Evolutionary conservation across 2,113 vertebrate genomes (phyloP).

Genomic region (Macquaria australasica): DNA sequence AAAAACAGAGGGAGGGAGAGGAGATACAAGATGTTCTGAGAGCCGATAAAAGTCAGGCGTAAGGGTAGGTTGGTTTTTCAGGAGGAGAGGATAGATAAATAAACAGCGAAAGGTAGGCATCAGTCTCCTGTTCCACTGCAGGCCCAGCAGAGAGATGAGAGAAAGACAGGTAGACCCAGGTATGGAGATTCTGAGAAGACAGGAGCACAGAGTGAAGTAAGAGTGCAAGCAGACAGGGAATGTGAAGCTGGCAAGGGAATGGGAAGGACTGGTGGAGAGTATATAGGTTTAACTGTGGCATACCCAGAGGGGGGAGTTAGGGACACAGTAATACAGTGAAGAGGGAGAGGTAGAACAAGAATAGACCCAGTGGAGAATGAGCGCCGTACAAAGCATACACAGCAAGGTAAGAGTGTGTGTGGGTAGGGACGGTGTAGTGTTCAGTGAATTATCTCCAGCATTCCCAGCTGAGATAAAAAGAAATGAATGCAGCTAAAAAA

Average conservation of each 20-base stretch:
- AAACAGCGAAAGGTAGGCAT: neutral
- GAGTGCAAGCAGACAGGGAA: constrained; percentile 35
- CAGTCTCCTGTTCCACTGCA: constrained; percentile 27
- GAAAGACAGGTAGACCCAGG: neutral
- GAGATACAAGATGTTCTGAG: constrained; percentile 6
- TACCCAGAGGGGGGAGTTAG: constrained; percentile 27
- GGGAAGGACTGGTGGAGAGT: neutral
- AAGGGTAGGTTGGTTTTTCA: neutral
- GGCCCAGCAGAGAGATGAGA: constrained; percentile 3
- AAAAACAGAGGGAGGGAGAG: constrained; percentile 6
- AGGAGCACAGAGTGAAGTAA: constrained; percentile 10
- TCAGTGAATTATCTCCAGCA: constrained; percentile 33
- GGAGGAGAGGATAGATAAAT: neutral
- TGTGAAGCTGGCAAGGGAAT: constrained; percentile 9
- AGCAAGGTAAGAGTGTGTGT: constrained; percentile 22
- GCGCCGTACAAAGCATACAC: constrained; percentile 20
- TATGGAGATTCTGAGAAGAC: constrained; percentile 17
- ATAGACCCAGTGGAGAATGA: constrained; percentile 25
- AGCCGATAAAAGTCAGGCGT: neutral
- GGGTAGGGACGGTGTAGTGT: constrained; percentile 5
- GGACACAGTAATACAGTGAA: constrained; percentile 35
- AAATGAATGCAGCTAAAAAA: constrained; percentile 25
- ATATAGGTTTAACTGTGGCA: constrained; percentile 37
- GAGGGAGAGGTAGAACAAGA: constrained; percentile 31
- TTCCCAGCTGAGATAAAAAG: constrained; percentile 18